Base-by-base conservation (phyloP, 2,888 invertebrate species). In the Pollenia angustigena region DNA sequence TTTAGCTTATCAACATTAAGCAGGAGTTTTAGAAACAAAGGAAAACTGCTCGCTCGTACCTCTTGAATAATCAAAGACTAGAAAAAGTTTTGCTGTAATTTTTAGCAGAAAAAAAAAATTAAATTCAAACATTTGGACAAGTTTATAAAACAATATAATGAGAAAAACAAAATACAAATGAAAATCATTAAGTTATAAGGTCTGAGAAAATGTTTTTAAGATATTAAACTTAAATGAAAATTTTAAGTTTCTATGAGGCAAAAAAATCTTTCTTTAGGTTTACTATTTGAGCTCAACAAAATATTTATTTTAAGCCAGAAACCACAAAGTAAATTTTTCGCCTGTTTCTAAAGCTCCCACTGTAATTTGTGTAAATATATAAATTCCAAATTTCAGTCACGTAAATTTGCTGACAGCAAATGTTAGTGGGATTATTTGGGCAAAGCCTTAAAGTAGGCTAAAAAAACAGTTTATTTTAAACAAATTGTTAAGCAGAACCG, bases 401-500 rank as follows among this genome's bases (percentile, higher is more conserved):
- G 78, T 81, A 85, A 68, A 52, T 62, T 81, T 78, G 52, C 4
- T 40, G 66, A 58, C 71, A 66, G 18, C 23, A 42, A 40, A 10
- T 10, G 18, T 46, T 52, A 40, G 18, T 66, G 66, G 40, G 62
- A 18, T n/a, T 68, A 18, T 50, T 60, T 69, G 23, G 7, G 4
- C 11, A 56, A 85, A 32, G 78, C 85, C 85, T 79, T 50, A 68
- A 85, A 79, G 18, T 85, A 82, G 54, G 74, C 85, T 62, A 56
- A 62, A 44, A 48, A 46, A 76, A 40, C 2, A 1, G 6, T 44
- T 71, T 58, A 9, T 64, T 64, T 18, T 7, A 52, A 42, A 44
- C 9, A 44, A 44, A 60, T 56, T 52, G 44, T 23, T 46, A 11
- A 50, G 4, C 23, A 12, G 2, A 1, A n/a, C 8, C 8, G 48